A percentile compares a stretch with the other conserved stretches of the same genome.
These are phyloP conservation scores for Bugulina stolonifera DNA, from an alignment of 2,888 invertebrate species.

Conservation along the genomic window DNA sequence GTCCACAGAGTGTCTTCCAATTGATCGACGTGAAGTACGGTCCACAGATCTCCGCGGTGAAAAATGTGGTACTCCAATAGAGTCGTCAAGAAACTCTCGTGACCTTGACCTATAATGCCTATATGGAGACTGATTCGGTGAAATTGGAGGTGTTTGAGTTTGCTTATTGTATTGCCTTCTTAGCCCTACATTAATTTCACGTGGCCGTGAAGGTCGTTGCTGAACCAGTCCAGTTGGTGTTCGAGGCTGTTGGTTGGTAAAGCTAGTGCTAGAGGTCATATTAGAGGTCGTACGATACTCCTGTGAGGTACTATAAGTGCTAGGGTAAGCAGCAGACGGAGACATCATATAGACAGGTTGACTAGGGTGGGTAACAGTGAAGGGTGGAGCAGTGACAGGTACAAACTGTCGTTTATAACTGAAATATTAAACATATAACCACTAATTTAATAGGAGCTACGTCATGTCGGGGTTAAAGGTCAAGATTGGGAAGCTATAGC, in stretches of 20 bases:
- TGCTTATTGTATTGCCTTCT: neutral
- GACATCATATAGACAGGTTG: conserved; percentile 9
- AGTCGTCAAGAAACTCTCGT: neutral
- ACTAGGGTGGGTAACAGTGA: conserved; percentile 1
- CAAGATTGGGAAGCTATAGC: no score
- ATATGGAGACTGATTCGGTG: neutral
- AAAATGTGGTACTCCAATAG: neutral
- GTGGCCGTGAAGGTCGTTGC: conserved; percentile 17
- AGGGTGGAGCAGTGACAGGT: conserved; percentile 24
- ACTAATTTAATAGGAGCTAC: neutral
- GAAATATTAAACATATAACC: conserved; percentile 3
- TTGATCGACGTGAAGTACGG: neutral
- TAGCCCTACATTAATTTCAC: neutral
- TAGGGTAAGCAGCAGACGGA: neutral
- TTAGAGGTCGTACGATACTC: neutral
- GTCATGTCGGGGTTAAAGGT: neutral
- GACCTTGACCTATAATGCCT: neutral
- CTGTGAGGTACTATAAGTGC: neutral
- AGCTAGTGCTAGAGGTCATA: neutral
- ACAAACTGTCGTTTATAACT: conserved; percentile 23
- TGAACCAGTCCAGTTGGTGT: neutral
- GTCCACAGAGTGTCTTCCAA: neutral
- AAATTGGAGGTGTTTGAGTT: conserved; percentile 14
- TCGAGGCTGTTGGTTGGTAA: neutral
- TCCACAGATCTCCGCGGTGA: neutral